A percentile compares a stretch with the other conserved stretches of the same genome.
phyloP scores from a whole-genome alignment of 2,797 vertebrate genomes.

The Odontamblyopus lacepedii region DNA sequence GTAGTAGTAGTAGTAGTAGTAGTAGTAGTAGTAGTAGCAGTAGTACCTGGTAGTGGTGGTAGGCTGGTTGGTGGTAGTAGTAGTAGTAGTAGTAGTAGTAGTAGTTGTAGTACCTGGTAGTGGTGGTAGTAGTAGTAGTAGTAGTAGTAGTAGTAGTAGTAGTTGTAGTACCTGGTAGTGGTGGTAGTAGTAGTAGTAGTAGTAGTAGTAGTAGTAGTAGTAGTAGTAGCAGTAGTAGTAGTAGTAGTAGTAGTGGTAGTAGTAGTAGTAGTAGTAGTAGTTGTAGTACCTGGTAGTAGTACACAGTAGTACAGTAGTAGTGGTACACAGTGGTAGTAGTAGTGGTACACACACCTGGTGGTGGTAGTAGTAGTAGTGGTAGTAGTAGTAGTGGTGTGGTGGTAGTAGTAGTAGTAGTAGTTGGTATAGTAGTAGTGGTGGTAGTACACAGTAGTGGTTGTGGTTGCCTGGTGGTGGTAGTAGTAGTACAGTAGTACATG shows the following conservation, averaged over 20 bases:
- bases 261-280: no score
- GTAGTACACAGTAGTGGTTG: no score
- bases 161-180: slow-evolving; percentile 55
- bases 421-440: slow-evolving; percentile 76
- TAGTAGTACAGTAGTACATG: not conserved
- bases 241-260: no score
- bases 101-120: slow-evolving; percentile 39
- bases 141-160: no score
- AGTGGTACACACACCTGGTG: slow-evolving; percentile 47
- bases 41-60: no score
- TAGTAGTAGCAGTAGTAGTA: not conserved
- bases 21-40: not conserved
- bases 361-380: slow-evolving; percentile 81
- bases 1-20: slow-evolving; percentile 71
- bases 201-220: not conserved
- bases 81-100: slow-evolving; percentile 68
- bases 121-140: no score
- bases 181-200: slow-evolving; percentile 59
- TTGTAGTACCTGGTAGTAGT: slow-evolving; percentile 48
- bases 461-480: no score
- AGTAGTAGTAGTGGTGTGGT: slow-evolving; percentile 60
- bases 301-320: no score
- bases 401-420: slow-evolving; percentile 52
- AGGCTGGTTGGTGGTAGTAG: no score
- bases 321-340: no score